Evolutionary conservation across 2,113 vertebrate species (phyloP).

Genomic region (Himantopus leucocephalus): DNA sequence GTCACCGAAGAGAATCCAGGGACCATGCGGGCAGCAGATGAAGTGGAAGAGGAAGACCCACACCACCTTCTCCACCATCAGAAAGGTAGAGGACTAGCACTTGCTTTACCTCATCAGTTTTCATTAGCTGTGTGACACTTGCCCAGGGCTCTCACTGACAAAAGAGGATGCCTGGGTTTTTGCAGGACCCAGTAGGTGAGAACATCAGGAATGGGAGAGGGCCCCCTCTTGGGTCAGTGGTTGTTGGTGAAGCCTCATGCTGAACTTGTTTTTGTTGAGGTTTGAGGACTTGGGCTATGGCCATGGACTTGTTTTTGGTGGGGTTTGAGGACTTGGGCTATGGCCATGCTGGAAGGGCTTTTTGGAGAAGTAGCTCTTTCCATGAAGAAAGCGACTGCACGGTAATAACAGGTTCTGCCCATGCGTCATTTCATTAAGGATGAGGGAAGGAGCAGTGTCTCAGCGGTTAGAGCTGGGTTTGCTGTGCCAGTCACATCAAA

Average conservation of each 20-base stretch:
- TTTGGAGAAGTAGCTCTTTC: neutral
- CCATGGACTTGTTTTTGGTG: neutral
- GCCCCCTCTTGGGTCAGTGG: neutral
- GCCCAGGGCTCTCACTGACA: neutral
- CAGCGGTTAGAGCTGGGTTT: neutral
- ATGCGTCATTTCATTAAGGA: rapidly evolving
- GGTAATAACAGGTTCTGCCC: neutral
- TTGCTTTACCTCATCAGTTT: neutral
- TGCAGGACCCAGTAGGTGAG: neutral
- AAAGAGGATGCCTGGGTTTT: neutral
- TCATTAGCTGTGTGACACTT: neutral
- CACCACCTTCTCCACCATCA: neutral
- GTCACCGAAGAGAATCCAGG: neutral
- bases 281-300: neutral
- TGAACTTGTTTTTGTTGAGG: neutral
- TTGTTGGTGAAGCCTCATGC: neutral
- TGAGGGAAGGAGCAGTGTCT: neutral
- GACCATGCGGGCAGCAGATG: neutral
- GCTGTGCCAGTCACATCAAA: neutral
- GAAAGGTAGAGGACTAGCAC: neutral
- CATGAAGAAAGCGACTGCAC: neutral
- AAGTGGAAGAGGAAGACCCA: neutral
- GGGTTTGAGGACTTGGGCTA: neutral
- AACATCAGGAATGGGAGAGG: neutral
- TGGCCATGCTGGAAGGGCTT: neutral